These are phyloP conservation scores for Paramormyrops hopkinsi DNA, from an alignment of 2,797 vertebrate species.

Conservation along the genomic window DNA sequence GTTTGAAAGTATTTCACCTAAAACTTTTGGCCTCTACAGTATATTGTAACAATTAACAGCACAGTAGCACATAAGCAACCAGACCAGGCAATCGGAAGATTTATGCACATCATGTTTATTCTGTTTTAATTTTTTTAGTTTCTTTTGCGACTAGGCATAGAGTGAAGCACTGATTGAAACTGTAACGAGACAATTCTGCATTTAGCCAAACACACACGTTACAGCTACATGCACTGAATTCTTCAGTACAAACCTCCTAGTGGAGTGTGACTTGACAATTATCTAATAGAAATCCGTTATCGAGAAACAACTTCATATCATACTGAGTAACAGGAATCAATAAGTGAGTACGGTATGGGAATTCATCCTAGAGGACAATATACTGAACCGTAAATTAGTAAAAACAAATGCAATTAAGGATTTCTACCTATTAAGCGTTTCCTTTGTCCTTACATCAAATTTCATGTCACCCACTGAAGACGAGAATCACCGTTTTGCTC, in stretches of 20 bases:
- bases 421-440: not conserved
- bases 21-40: not conserved
- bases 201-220: constrained; percentile 21
- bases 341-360: not conserved
- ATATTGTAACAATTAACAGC: not conserved
- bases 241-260: constrained; percentile 18
- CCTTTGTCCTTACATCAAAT: not conserved
- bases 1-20: not conserved
- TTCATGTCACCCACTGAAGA: not conserved
- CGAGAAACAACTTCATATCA: constrained; percentile 13
- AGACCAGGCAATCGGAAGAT: not conserved
- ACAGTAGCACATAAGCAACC: not conserved
- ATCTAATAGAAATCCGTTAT: constrained; percentile 15
- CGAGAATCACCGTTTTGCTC: not conserved
- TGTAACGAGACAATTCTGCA: constrained; percentile 21
- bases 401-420: constrained; percentile 4
- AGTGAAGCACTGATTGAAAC: constrained; percentile 19
- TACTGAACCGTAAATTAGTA: not conserved
- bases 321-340: constrained; percentile 13
- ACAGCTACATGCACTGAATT: constrained; percentile 26
- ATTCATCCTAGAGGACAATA: not conserved
- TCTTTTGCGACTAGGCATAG: not conserved
- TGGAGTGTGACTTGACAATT: constrained; percentile 13
- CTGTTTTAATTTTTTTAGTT: not conserved
- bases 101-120: constrained; percentile 23